Evolutionary conservation across 64 coral and sea anemone species (phyloP).

Genomic region (Montipora cactus): DNA sequence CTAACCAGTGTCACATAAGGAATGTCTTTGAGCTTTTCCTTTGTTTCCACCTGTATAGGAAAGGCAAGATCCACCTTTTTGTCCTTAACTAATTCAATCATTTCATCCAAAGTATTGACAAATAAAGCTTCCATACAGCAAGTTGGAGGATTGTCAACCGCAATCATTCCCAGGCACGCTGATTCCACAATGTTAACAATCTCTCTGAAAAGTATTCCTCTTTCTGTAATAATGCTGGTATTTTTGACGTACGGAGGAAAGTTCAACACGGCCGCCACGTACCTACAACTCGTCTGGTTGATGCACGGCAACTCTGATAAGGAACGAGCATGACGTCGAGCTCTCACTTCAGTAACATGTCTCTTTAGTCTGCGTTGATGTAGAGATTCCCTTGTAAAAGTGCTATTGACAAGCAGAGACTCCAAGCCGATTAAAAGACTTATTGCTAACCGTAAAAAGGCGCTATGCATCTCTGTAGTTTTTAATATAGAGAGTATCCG

Average conservation of each 20-base stretch:
- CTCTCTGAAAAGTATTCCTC: neutral
- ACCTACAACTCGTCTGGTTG: neutral
- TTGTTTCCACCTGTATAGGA: neutral
- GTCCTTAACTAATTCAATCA: neutral
- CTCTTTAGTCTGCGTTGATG: neutral
- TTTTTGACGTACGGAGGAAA: constrained; percentile 32
- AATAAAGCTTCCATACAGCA: neutral
- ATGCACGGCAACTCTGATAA: neutral
- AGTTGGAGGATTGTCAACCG: neutral
- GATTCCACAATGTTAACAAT: neutral
- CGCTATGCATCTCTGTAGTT: neutral
- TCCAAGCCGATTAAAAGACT: neutral
- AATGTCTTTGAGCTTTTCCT: neutral
- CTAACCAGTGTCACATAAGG: neutral
- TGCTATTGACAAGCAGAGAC: neutral
- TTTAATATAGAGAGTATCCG: neutral
- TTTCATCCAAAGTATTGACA: neutral
- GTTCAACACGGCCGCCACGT: neutral
- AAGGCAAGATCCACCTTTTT: constrained; percentile 42
- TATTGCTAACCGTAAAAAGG: neutral
- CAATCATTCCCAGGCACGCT: neutral
- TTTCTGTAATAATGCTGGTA: neutral
- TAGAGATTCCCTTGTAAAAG: neutral
- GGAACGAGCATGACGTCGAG: neutral
- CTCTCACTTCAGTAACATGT: neutral